These are phyloP conservation scores for Pocillopora meandrina DNA, from an alignment of 92 coral and sea anemone genomes.

Conservation along the genomic window DNA sequence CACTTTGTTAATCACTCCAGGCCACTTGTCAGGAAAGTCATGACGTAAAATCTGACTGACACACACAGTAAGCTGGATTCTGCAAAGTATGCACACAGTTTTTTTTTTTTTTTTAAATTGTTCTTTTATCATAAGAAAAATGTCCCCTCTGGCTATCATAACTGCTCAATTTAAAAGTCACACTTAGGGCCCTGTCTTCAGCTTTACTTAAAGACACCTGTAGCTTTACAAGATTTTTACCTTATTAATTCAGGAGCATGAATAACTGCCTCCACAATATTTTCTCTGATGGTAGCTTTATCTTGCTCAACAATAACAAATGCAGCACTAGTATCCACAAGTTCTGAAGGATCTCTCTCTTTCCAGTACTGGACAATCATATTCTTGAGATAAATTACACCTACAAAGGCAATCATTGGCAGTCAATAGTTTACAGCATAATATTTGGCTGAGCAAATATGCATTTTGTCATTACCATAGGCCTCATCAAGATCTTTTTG, in stretches of 20 bases:
- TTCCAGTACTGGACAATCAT: conserved; percentile 95
- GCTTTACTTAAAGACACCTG: neutral
- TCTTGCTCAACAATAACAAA: conserved; percentile 89
- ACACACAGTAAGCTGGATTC: conserved; percentile 92
- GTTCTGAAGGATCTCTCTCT: conserved; percentile 81
- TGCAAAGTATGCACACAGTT: conserved; percentile 31
- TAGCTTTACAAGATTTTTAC: conserved; percentile 26
- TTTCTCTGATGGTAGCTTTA: conserved; percentile 80
- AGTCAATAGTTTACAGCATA: no score
- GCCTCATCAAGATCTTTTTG: no score
- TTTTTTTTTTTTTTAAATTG: neutral
- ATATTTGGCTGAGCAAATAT: no score
- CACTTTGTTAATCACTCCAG: conserved; percentile 80
- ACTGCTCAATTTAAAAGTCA: no score
- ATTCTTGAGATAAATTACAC: conserved; percentile 94
- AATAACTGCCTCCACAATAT: conserved; percentile 91
- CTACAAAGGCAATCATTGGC: conserved; percentile 30
- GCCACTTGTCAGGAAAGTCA: conserved; percentile 98
- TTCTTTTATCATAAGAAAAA: neutral
- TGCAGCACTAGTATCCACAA: conserved; percentile 66
- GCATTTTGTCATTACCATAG: no score
- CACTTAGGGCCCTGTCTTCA: no score
- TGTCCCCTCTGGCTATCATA: no score
- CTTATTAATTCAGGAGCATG: conserved; percentile 94
- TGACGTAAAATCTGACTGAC: conserved; percentile 87